Evolutionary conservation across 1,140 invertebrate genomes (phyloP).

Genomic region (Argopecten irradians): DNA sequence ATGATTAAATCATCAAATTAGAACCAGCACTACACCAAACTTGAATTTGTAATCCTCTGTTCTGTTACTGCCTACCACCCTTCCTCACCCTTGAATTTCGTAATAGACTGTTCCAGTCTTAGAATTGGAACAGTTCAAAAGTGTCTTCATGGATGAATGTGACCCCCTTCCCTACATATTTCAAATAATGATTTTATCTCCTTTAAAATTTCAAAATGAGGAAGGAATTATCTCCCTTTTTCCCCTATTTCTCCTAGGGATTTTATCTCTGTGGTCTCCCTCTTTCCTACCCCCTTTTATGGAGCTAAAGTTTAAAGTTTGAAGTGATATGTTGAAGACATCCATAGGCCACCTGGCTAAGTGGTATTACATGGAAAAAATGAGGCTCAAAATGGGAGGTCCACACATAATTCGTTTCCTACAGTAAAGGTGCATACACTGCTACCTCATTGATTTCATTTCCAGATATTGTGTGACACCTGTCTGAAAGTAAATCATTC

Average conservation of each 20-base stretch:
- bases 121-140: no score
- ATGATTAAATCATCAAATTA: no score
- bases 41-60: no score
- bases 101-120: no score
- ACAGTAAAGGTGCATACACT: neutral
- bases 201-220: no score
- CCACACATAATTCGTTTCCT: neutral
- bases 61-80: no score
- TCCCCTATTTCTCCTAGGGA: neutral
- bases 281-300: neutral
- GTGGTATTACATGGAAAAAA: neutral
- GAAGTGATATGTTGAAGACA: constrained; percentile 15
- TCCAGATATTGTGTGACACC: neutral
- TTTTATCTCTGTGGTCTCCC: neutral
- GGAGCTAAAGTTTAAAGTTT: neutral
- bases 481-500: neutral
- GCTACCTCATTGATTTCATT: neutral
- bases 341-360: constrained; percentile 13
- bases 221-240: neutral
- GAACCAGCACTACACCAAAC: no score
- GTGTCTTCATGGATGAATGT: no score
- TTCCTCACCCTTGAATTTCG: no score
- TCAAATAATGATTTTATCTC: no score
- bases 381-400: neutral
- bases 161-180: no score